Evolutionary conservation across 2,888 invertebrate species (phyloP).

Genomic region (Elegia similella): DNA sequence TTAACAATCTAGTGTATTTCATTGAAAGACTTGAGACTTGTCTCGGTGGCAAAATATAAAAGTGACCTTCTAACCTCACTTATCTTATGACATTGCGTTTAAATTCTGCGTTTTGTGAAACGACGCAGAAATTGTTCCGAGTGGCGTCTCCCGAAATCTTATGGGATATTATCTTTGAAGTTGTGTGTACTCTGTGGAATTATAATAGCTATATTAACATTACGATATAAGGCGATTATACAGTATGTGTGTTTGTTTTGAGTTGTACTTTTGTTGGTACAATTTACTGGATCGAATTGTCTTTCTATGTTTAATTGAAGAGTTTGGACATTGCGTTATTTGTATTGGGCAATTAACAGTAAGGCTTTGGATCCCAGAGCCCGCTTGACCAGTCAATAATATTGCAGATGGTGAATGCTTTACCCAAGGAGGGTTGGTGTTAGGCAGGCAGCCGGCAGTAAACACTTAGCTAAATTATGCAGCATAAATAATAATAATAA

Average conservation of each 20-base stretch:
- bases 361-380: too few relatives aligned
- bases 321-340: too few relatives aligned
- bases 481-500: too few relatives aligned
- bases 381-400: too few relatives aligned
- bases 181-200: background rate
- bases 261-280: background rate
- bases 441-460: too few relatives aligned
- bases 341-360: too few relatives aligned
- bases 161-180: slow-evolving; percentile 4
- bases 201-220: background rate
- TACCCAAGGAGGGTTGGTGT: too few relatives aligned
- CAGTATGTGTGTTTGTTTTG: background rate
- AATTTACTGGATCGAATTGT: background rate
- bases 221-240: background rate
- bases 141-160: background rate
- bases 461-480: too few relatives aligned
- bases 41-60: background rate
- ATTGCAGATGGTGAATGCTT: too few relatives aligned
- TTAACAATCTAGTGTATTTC: too few relatives aligned
- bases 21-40: too few relatives aligned
- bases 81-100: background rate
- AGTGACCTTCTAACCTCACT: background rate
- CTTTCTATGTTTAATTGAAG: too few relatives aligned
- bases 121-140: slow-evolving; percentile 7
- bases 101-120: slow-evolving; percentile 9